Conservation (phyloP, 2,888 invertebrate species). For the Cepaea hortensis region DNA sequence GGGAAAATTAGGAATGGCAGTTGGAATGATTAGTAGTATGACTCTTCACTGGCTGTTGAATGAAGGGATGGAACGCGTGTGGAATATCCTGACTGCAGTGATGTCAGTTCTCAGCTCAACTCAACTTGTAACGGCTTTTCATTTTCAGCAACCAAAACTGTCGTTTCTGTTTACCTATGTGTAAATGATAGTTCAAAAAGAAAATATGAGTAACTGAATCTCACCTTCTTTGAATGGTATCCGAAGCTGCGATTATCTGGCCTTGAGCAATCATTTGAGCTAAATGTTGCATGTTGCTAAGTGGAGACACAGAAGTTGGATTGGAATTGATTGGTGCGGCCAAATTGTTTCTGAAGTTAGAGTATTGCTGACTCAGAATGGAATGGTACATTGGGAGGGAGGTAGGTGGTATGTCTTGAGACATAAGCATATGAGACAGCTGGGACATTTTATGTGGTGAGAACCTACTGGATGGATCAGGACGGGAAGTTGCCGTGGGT, state of each 20-base stretch:
- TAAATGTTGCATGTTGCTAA: slow-evolving; percentile 50
- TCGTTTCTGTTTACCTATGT: no score
- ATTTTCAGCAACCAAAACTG: no score
- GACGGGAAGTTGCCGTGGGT: background rate
- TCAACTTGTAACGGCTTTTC: no score
- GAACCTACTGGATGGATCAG: slow-evolving; percentile 11
- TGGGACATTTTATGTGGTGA: slow-evolving; percentile 14
- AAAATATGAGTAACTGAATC: background rate
- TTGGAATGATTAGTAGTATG: no score
- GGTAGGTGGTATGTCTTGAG: slow-evolving; percentile 34
- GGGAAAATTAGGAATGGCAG: no score
- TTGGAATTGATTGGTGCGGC: background rate
- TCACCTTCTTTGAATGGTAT: slow-evolving; percentile 13
- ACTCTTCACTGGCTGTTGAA: no score
- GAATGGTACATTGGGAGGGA: slow-evolving; percentile 49
- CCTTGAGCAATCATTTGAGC: slow-evolving; percentile 45
- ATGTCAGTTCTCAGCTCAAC: no score
- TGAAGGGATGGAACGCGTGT: no score
- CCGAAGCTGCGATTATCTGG: background rate
- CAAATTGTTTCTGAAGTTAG: slow-evolving; percentile 14
- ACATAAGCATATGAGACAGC: slow-evolving; percentile 45
- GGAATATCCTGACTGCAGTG: no score
- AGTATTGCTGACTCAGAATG: slow-evolving; percentile 46
- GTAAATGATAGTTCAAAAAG: background rate
- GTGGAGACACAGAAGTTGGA: slow-evolving; percentile 3